Base-by-base conservation (phyloP, 2,888 invertebrate species). In the Hydroisotoma schaefferi region DNA sequence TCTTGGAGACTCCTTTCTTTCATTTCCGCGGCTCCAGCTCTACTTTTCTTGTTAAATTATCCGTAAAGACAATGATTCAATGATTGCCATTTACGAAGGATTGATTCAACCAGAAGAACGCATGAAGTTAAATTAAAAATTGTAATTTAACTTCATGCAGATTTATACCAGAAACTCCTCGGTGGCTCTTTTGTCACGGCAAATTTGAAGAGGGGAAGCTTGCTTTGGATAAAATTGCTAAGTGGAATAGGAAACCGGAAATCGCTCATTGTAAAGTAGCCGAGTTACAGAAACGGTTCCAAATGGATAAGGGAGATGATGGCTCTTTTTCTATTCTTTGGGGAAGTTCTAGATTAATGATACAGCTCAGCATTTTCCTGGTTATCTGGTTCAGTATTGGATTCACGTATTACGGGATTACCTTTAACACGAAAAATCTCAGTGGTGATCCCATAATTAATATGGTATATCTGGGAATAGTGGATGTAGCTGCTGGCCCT, bases 141-240 rank as follows among this genome's bases (percentile, higher is more conserved):
- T n/a, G n/a, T n/a, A n/a, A n/a, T n/a, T n/a, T n/a, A n/a, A n/a
- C n/a, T n/a, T n/a, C n/a, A n/a, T n/a, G n/a, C 20, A 65, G 65
- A 43, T 46, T 55, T n/a, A 10, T 68, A 10, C 65, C 65, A 26
- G 69, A 69, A 57, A 65, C 61, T 29, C 69, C 69, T 2, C 46
- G 69, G 6, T 69, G 60, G 60, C 58, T 68, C 18, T 57, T 69
- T 1, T 61, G 63, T 22, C 53, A 57, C 27, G 51, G 52, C 8
- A 40, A 44, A 38, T 65, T 65, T 1, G 29, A 60, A 1, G 64
- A 67, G 55, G 67, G 67, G 0, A 29, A 25, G 5, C 37, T 54
- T 22, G 59, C 55, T 15, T 49, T 69, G 15, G 18, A n/a, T 6
- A 52, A 44, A 28, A 63, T 69, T 25, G 66, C 69, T 2, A 62